Base-by-base conservation (phyloP, 2,797 vertebrate genomes). In the Sebastes cheni region DNA sequence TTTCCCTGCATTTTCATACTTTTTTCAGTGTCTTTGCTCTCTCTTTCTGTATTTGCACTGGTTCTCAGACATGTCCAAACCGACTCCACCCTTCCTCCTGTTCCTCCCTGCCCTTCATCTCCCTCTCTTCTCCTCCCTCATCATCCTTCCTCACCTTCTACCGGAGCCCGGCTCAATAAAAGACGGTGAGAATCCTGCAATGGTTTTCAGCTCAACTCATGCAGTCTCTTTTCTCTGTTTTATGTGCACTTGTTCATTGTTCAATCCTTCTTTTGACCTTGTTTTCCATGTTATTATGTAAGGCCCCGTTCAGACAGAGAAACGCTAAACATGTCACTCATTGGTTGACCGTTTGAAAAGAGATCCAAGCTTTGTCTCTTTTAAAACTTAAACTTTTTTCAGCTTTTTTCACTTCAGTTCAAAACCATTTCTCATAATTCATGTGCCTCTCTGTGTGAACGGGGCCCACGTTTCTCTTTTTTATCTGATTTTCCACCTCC, bases 121-220 rank as follows among this genome's bases (percentile, higher is more conserved):
- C 72, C 74, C 67, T 90, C 88, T 88, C 72, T 81, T 91, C 73
- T 88, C 50, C 85, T 80, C 23, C 67, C 81, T 84, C 85, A 80
- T 80, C 88, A 68, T 69, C 83, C 91, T 77, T 91, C 89, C 62
- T 92, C 93, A 72, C 87, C 92, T 79, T 91, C 89, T 69, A 3
- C 91, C 69, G 91, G 89, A 84, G 82, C 85, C 9, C 61, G 91
- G 61, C 84, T 92, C 82, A 91, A 60, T 88, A 94, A 87, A 79
- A 94, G 85, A 88, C 81, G 93, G 94, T 95, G 90, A 94, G 93
- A 79, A 25, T 67, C 65, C 25, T 72, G 20, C 73, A 22, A 10
- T 54, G 54, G 20, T 69, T 83, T 60, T 59, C 39, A 42, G 32
- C 58, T 81, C 18, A 34, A 7, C 55, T 73, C 52, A 16, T 55